These are phyloP conservation scores for Hydrotaea diabolus DNA, from an alignment of 2,888 invertebrate genomes.

Conservation along the genomic window DNA sequence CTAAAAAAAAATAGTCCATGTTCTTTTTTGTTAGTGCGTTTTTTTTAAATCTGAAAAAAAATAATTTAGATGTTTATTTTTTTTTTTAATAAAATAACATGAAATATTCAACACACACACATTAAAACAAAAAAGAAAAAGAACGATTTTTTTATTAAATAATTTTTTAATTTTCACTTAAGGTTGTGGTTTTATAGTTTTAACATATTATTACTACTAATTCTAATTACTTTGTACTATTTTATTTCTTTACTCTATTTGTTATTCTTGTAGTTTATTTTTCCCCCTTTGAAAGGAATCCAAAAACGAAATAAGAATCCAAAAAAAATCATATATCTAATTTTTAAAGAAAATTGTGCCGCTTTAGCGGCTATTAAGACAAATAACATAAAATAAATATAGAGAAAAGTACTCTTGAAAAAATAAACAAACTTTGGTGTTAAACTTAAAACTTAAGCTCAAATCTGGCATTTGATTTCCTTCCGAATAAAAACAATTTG, in stretches of 20 bases:
- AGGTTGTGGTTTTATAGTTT: slow-evolving; percentile 76
- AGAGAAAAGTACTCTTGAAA: too few species aligned
- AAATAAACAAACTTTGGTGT: too few species aligned
- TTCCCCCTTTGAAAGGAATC: neutral
- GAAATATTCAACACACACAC: slow-evolving; percentile 35
- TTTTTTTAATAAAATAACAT: slow-evolving; percentile 28
- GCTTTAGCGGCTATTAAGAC: too few species aligned
- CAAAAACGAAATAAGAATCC: neutral
- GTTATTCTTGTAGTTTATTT: too few species aligned
- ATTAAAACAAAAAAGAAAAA: slow-evolving; percentile 39
- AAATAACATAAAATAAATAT: too few species aligned
- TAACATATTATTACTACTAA: slow-evolving; percentile 55
- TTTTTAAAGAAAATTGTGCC: too few species aligned
- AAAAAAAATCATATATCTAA: neutral
- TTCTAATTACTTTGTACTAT: slow-evolving; percentile 41
- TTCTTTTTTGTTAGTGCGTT: slow-evolving; percentile 59
- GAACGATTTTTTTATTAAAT: slow-evolving; percentile 60
- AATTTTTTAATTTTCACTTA: slow-evolving; percentile 73
- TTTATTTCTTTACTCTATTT: slow-evolving; percentile 23
- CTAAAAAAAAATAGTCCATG: slow-evolving; percentile 24
- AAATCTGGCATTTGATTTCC: too few species aligned
- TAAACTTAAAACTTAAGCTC: too few species aligned
- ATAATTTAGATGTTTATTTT: slow-evolving; percentile 9
- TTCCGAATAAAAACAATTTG: neutral
- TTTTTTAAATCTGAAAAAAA: slow-evolving; percentile 51